Evolutionary conservation across 2,113 vertebrate genomes (phyloP).

Genomic region (Syrrhaptes paradoxus): DNA sequence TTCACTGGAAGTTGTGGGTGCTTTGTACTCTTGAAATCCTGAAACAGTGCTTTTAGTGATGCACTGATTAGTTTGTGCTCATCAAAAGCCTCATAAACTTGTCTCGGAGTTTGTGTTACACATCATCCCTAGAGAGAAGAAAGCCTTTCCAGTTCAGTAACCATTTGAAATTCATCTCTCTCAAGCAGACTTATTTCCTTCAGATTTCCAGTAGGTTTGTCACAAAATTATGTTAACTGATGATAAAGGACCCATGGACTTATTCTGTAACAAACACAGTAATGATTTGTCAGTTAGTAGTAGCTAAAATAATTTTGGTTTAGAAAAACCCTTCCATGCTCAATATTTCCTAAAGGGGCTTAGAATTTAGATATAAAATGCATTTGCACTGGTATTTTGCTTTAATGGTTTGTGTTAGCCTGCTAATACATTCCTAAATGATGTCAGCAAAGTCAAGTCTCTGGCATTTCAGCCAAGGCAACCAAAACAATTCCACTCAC

Average conservation of each 20-base stretch:
- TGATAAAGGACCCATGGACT: neutral
- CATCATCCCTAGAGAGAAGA: accelerated
- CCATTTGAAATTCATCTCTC: neutral
- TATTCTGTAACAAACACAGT: neutral
- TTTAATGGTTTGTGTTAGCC: neutral
- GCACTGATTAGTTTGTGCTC: neutral
- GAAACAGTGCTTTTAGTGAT: neutral
- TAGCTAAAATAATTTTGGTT: neutral
- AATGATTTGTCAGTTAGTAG: neutral
- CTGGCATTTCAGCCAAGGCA: neutral
- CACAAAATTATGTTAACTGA: neutral
- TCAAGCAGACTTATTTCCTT: neutral
- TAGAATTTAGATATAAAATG: neutral
- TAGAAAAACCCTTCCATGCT: neutral
- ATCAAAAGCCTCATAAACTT: neutral
- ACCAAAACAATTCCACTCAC: neutral
- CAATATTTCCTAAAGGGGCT: neutral
- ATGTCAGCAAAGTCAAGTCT: neutral
- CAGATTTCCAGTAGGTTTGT: neutral
- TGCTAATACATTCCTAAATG: neutral
- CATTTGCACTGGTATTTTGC: neutral
- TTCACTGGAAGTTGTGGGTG: neutral
- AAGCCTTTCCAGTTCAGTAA: neutral
- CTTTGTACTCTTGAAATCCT: neutral
- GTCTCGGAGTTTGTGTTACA: neutral